Evolutionary conservation across 2,113 vertebrate species (phyloP).

Genomic region (Solenodon paradoxus): DNA sequence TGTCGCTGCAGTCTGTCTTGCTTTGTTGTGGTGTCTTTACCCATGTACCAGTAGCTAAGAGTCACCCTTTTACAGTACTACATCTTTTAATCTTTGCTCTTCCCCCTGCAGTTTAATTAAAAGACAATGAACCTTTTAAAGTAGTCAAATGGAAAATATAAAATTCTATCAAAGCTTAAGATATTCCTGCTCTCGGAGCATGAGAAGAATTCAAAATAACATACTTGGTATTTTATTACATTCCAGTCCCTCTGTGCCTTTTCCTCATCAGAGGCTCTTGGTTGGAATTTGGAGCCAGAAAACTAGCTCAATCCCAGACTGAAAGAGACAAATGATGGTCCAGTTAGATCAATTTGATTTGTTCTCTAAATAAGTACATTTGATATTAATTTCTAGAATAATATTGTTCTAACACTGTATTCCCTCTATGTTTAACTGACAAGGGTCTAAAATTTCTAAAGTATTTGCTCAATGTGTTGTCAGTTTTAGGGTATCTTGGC

Average conservation of each 20-base stretch:
- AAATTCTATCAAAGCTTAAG: slow-evolving; percentile 31
- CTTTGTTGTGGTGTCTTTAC: slow-evolving; percentile 35
- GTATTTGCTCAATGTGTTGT: slow-evolving; percentile 21
- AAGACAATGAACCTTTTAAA: slow-evolving; percentile 57
- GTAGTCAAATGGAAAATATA: slow-evolving; percentile 55
- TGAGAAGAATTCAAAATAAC: slow-evolving; percentile 64
- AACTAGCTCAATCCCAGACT: slow-evolving; percentile 9
- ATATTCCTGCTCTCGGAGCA: slow-evolving; percentile 16
- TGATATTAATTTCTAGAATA: slow-evolving; percentile 60
- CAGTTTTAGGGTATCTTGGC: neutral
- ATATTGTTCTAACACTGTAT: slow-evolving; percentile 47
- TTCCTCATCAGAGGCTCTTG: neutral
- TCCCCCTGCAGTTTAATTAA: slow-evolving; percentile 42
- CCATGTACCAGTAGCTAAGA: slow-evolving; percentile 48
- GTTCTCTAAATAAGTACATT: neutral
- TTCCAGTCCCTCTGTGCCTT: neutral
- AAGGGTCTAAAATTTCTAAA: neutral
- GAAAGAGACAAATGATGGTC: neutral
- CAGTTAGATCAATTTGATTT: neutral
- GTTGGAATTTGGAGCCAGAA: slow-evolving; percentile 39
- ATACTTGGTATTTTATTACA: slow-evolving; percentile 43
- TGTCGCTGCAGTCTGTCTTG: slow-evolving; percentile 53
- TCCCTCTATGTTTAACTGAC: slow-evolving; percentile 13
- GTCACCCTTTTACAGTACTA: neutral
- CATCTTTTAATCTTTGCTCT: slow-evolving; percentile 10